Conservation (phyloP, 1,140 invertebrate genomes). For the Brachionus calyciflorus region DNA sequence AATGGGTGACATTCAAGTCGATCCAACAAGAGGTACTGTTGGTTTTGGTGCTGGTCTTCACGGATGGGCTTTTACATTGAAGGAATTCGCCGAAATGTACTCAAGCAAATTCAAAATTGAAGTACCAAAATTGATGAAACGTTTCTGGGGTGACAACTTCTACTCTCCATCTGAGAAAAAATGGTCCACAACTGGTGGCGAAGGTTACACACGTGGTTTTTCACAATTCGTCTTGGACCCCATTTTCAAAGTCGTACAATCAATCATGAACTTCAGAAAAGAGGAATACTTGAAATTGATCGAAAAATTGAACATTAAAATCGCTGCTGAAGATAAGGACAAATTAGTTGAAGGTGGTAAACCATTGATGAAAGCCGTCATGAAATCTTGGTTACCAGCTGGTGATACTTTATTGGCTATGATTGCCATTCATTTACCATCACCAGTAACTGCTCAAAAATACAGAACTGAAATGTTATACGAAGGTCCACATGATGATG, state of each 20-base stretch:
- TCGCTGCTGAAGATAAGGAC: constrained; percentile 91
- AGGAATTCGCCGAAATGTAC: constrained; percentile 99
- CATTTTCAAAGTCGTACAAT: constrained; percentile 92
- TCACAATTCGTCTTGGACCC: constrained; percentile 97
- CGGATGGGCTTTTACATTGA: constrained; percentile 98
- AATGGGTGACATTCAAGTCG: constrained; percentile 96
- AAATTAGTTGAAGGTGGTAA: constrained; percentile 68
- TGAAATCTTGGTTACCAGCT: constrained; percentile 98
- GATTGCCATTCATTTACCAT: constrained; percentile 99
- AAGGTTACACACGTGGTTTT: constrained; percentile 88
- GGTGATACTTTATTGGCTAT: constrained; percentile 99
- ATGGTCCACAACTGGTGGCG: constrained; percentile 86
- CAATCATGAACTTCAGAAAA: constrained; percentile 97
- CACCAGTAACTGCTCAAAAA: constrained; percentile 95
- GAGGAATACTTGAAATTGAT: constrained; percentile 75
- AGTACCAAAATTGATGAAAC: constrained; percentile 90
- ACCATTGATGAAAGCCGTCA: constrained; percentile 67
- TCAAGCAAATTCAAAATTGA: constrained; percentile 97
- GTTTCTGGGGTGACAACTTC: constrained; percentile 90
- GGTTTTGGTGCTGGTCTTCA: constrained; percentile 98
- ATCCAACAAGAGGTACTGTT: constrained; percentile 94
- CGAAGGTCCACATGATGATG: constrained; percentile 85
- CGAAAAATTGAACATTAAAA: constrained; percentile 78
- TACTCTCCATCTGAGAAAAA: constrained; percentile 85
- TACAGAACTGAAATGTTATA: constrained; percentile 98